Conservation (phyloP, 2,888 invertebrate genomes). For the Dasypolia templi region DNA sequence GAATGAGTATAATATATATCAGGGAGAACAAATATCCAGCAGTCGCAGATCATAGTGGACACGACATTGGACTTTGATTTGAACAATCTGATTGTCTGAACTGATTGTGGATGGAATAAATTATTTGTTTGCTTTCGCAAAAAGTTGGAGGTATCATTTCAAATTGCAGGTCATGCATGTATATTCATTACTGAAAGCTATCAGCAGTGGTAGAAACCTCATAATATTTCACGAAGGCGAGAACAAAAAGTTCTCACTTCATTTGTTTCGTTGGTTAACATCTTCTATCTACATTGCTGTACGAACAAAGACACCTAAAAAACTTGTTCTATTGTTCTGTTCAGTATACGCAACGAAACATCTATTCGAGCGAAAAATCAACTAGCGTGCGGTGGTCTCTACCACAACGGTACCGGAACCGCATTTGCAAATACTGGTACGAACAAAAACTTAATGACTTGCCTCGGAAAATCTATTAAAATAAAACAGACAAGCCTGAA, state of each 20-base stretch:
- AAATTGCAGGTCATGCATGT: slow-evolving; percentile 68
- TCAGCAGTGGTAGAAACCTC: slow-evolving; percentile 55
- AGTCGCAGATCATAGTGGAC: slow-evolving; percentile 28
- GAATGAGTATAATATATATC: slow-evolving; percentile 56
- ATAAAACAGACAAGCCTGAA: slow-evolving; percentile 51
- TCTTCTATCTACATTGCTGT: slow-evolving; percentile 70
- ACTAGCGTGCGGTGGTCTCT: slow-evolving; percentile 65
- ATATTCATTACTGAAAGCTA: slow-evolving; percentile 61
- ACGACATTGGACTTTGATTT: slow-evolving; percentile 45
- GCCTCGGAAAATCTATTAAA: slow-evolving; percentile 65
- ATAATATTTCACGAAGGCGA: slow-evolving; percentile 61
- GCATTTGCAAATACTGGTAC: slow-evolving; percentile 72
- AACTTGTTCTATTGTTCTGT: slow-evolving; percentile 73
- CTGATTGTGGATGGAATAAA: slow-evolving; percentile 57
- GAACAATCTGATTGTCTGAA: slow-evolving; percentile 52
- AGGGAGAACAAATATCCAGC: slow-evolving; percentile 21
- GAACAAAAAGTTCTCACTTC: slow-evolving; percentile 66
- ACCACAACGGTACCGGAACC: slow-evolving; percentile 76
- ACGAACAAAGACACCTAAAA: slow-evolving; percentile 72
- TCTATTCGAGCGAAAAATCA: slow-evolving; percentile 72
- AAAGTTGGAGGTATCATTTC: slow-evolving; percentile 57
- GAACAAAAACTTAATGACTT: slow-evolving; percentile 75
- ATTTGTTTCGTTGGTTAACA: slow-evolving; percentile 65
- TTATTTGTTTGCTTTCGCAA: slow-evolving; percentile 55
- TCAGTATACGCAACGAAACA: slow-evolving; percentile 69